Evolutionary conservation across 1,140 invertebrate species (phyloP).

Genomic region (Cydia amplana): DNA sequence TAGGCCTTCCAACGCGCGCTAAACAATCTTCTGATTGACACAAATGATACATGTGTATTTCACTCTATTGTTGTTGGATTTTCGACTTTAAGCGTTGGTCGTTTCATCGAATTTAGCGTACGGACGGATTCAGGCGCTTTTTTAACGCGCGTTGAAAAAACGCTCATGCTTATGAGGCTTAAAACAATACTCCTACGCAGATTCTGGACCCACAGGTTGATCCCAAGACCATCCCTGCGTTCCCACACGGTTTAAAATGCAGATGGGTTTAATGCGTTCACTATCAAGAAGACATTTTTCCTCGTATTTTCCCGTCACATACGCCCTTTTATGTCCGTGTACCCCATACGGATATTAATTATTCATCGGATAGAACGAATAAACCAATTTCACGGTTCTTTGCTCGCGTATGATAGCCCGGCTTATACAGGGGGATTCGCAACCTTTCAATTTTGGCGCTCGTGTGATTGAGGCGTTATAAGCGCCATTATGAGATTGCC

Average conservation of each 20-base stretch:
- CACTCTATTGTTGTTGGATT: too few relatives aligned
- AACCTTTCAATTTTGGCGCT: constrained; percentile 30
- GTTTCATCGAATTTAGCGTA: too few relatives aligned
- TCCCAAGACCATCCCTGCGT: constrained; percentile 33
- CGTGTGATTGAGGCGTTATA: constrained; percentile 24
- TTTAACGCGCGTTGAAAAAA: too few relatives aligned
- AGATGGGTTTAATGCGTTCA: constrained; percentile 52
- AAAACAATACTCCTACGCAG: too few relatives aligned
- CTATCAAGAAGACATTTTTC: background rate
- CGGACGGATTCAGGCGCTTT: too few relatives aligned
- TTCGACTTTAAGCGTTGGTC: too few relatives aligned
- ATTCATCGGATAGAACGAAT: constrained; percentile 76
- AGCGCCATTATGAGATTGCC: constrained; percentile 27
- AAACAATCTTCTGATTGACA: too few relatives aligned
- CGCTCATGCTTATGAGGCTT: too few relatives aligned
- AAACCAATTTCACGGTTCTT: constrained; percentile 78
- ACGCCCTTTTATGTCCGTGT: background rate
- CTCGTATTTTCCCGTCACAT: background rate
- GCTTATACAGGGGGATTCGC: constrained; percentile 46
- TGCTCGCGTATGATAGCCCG: constrained; percentile 67
- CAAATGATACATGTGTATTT: too few relatives aligned
- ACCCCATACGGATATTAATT: constrained; percentile 64
- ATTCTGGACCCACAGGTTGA: constrained; percentile 21
- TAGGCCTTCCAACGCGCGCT: too few relatives aligned
- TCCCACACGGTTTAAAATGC: constrained; percentile 65